A percentile compares a stretch with the other conserved stretches of the same genome.
These are phyloP conservation scores for Platygyra sinensis DNA, from an alignment of 64 coral and sea anemone species.

Conservation along the genomic window DNA sequence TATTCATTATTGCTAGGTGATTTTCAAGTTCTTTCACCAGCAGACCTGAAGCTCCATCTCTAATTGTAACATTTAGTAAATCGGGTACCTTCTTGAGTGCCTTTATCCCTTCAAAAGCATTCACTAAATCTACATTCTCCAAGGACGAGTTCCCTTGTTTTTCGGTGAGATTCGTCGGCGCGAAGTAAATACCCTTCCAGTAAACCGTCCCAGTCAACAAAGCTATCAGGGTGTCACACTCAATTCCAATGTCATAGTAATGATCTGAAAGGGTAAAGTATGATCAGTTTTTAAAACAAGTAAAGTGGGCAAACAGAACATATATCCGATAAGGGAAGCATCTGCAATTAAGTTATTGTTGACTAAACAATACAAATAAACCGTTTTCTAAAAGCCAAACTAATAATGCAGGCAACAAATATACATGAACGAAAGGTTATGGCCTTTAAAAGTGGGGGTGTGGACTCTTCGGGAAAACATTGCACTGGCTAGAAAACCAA, in stretches of 20 bases:
- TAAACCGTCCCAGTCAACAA: constrained; percentile 2
- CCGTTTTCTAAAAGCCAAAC: too few relatives aligned
- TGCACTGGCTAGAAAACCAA: too few relatives aligned
- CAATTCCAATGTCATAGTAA: constrained; percentile 58
- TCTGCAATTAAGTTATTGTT: too few relatives aligned
- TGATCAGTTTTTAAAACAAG: too few relatives aligned
- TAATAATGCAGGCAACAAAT: too few relatives aligned
- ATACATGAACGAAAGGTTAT: too few relatives aligned
- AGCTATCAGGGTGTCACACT: constrained; percentile 48
- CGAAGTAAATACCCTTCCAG: constrained; percentile 69
- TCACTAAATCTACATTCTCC: constrained; percentile 47
- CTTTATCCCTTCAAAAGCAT: constrained; percentile 53
- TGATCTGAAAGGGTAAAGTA: not conserved
- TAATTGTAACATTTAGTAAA: constrained; percentile 14
- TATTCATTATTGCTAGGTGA: constrained; percentile 18
- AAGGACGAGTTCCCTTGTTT: not conserved
- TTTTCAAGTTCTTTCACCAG: constrained; percentile 16
- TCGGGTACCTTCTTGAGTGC: not conserved
- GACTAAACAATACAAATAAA: too few relatives aligned
- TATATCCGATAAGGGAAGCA: not conserved
- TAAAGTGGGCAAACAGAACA: too few relatives aligned
- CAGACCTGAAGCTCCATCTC: constrained; percentile 43
- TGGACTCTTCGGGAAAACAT: too few relatives aligned
- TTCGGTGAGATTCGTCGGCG: not conserved
- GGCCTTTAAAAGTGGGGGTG: too few relatives aligned